phyloP scores from a whole-genome alignment of 2,113 vertebrate genomes.

The Syngnathoides biaculeatus region DNA sequence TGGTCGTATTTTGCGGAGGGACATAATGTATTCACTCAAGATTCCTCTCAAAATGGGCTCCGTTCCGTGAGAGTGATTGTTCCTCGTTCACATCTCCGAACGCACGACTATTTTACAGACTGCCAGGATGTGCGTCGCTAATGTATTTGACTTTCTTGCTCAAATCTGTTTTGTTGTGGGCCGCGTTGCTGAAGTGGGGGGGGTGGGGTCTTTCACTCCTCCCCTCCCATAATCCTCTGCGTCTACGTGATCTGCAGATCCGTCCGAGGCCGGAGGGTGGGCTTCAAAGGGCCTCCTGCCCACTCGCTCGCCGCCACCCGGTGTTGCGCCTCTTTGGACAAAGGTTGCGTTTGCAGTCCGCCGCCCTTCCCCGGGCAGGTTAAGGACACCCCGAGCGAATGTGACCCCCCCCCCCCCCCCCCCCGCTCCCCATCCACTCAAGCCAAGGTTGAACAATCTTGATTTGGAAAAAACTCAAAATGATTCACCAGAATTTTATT shows the following conservation, averaged over 20 bases:
- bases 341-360: conserved; percentile 22
- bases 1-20: conserved; percentile 13
- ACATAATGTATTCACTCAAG: conserved; percentile 17
- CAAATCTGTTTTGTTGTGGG: background rate
- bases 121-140: background rate
- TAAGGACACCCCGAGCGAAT: conserved; percentile 54
- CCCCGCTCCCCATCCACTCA: too few relatives aligned
- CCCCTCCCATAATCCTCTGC: conserved; percentile 32
- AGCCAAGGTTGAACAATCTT: too few relatives aligned
- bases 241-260: conserved; percentile 54
- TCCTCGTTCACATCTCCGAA: background rate
- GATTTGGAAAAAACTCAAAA: too few relatives aligned
- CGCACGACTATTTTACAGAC: background rate
- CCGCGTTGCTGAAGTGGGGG: conserved; percentile 7
- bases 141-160: background rate
- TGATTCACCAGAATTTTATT: too few relatives aligned
- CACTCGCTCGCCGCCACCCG: conserved; percentile 66
- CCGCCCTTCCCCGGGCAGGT: conserved; percentile 47
- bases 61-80: background rate
- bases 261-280: conserved; percentile 59
- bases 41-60: conserved; percentile 14
- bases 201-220: conserved; percentile 34
- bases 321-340: conserved; percentile 53
- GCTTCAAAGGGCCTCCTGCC: conserved; percentile 71
- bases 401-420: too few relatives aligned